Percentiles rank a stretch among this genome's conserved stretches.
phyloP scores from a whole-genome alignment of 1,140 invertebrate species.

The Pogonomyrmex barbatus region DNA sequence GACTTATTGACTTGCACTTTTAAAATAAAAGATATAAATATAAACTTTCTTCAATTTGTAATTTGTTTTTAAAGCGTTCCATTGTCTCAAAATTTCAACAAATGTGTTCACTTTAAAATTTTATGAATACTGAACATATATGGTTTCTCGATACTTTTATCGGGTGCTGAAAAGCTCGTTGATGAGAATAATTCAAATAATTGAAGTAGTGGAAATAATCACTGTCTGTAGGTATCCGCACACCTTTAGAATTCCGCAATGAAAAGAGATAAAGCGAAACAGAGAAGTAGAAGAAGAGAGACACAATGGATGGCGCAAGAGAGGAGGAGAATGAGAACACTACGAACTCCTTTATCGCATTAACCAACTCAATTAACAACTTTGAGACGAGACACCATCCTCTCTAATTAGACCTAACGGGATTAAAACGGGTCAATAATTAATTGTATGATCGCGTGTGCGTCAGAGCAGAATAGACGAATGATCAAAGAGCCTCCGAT shows the following conservation, averaged over 20 bases:
- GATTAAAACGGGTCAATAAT: conserved; percentile 80
- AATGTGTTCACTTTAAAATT: background rate
- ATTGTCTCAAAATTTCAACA: background rate
- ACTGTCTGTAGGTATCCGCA: conserved; percentile 46
- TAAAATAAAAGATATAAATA: background rate
- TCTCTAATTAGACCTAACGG: conserved; percentile 78
- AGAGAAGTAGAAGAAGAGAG: conserved; percentile 56
- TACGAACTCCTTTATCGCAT: conserved; percentile 76
- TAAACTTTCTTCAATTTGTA: background rate
- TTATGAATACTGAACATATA: conserved; percentile 18
- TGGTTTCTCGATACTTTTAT: background rate
- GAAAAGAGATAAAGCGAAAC: conserved; percentile 54
- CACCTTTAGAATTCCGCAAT: conserved; percentile 22
- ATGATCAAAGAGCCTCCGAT: conserved; percentile 42
- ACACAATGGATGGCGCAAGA: conserved; percentile 35
- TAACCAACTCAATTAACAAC: conserved; percentile 81
- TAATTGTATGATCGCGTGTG: conserved; percentile 73
- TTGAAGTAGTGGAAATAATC: conserved; percentile 68
- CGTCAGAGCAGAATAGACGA: conserved; percentile 50
- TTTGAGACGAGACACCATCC: conserved; percentile 72
- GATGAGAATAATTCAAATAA: conserved; percentile 69
- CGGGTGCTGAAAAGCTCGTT: conserved; percentile 33
- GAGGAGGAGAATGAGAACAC: conserved; percentile 58
- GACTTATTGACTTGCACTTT: no score
- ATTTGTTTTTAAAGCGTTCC: background rate